These are phyloP conservation scores for Threskiornis aethiopicus DNA, from an alignment of 2,797 vertebrate species.

Conservation along the genomic window DNA sequence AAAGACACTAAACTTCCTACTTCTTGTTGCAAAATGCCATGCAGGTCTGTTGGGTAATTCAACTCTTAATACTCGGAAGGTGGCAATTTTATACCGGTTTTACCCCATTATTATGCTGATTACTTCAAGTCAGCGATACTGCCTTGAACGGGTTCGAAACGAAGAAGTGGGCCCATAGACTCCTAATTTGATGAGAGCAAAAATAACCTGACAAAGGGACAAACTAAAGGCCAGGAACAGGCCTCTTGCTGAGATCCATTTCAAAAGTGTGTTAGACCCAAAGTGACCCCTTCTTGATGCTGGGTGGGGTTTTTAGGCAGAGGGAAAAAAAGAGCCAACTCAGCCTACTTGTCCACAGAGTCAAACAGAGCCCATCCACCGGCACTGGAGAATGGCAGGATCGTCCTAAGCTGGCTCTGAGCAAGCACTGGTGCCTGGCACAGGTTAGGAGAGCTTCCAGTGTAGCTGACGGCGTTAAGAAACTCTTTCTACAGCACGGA, in stretches of 20 bases:
- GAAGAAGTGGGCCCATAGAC: background rate
- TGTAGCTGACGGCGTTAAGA: no score
- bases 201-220: background rate
- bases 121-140: background rate
- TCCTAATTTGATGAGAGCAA: background rate
- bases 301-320: background rate
- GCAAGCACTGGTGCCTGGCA: background rate
- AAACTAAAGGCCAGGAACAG: background rate
- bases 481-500: background rate
- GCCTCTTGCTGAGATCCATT: background rate
- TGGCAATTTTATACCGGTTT: background rate
- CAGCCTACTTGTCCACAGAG: background rate
- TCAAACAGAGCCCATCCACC: background rate
- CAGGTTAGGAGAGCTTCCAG: background rate
- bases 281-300: background rate
- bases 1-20: background rate
- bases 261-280: background rate
- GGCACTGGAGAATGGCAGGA: background rate
- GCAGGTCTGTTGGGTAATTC: background rate
- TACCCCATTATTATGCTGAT: background rate
- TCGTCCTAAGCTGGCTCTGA: background rate
- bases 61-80: background rate
- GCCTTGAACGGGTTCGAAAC: background rate
- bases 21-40: background rate
- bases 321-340: background rate